Base-by-base conservation (phyloP, 2,888 invertebrate species). In the Cephus spinipes region DNA sequence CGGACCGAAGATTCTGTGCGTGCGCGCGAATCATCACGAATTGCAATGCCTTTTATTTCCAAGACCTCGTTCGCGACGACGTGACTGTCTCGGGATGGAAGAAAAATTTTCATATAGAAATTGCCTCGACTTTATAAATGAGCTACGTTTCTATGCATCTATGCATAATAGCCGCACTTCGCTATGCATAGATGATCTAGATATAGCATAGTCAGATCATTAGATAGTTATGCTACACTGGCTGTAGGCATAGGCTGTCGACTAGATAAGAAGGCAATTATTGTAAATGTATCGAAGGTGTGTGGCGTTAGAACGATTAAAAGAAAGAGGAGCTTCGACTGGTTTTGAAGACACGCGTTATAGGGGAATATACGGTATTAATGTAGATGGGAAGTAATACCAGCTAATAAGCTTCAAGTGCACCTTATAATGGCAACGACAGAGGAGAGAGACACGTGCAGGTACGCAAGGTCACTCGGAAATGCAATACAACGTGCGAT, bases 1-100 rank as follows among this genome's bases (percentile, higher is more conserved):
- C 77, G 82, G 83, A 86, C 84, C 81, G 85, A 86, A 87, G 84
- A 85, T 84, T 87, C 9, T 23, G 9, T 15, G 55, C 23, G 55
- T 23, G 55, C 0, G 55, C 55, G 55, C 23, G 9, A 9, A 55
- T 40, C 23, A 40, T 55, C 55, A 6, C 55, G 55, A 55, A 23
- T 55, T 23, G 55, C 23, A 23, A 23, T 55, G 2, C 9, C 2
- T 55, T 23, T 55, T 55, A 55, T 55, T 55, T 55, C 55, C 55
- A 55, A 55, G 55, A 55, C 23, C 55, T 23, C 23, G 23, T 55
- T 55, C 23, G 23, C 23, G 23, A 23, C 23, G 23, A 55, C 55
- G 9, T 55, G 6, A 55, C 23, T 55, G 55, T 55, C 55, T 55
- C 0, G 55, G 0, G 55, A 55, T 1, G 6, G 0, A 55, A 23